phyloP scores from a whole-genome alignment of 2,797 vertebrate species.

The Catamblyrhynchus diadema region DNA sequence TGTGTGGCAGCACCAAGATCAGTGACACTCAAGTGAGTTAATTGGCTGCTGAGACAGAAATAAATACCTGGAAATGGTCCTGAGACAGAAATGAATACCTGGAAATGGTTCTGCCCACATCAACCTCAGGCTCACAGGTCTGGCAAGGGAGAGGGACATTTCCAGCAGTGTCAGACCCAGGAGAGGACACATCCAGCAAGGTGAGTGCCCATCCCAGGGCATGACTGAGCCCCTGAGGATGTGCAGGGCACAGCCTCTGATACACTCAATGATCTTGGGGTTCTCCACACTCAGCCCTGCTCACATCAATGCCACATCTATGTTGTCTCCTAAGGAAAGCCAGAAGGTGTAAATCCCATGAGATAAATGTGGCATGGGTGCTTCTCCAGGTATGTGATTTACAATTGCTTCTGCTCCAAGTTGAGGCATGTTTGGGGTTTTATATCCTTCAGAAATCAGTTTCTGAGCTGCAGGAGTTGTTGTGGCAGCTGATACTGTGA shows the following conservation, averaged over 20 bases:
- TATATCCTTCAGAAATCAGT: not conserved
- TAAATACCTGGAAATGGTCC: not conserved
- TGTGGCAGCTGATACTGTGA: not conserved
- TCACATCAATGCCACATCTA: not conserved
- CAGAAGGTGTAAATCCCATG: not conserved
- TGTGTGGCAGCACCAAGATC: accelerated
- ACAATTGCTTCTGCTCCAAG: not conserved
- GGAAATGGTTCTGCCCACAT: not conserved
- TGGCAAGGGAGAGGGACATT: not conserved
- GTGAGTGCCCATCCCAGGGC: not conserved
- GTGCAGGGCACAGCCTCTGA: not conserved
- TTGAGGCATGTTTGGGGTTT: not conserved
- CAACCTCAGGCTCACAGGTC: not conserved
- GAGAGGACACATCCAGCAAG: accelerated
- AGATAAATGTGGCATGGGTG: not conserved
- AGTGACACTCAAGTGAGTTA: not conserved
- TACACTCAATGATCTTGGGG: accelerated
- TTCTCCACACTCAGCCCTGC: not conserved
- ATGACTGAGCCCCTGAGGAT: not conserved
- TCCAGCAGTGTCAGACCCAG: not conserved
- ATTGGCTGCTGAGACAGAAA: not conserved
- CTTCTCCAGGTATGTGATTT: not conserved
- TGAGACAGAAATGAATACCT: not conserved
- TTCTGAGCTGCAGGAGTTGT: not conserved
- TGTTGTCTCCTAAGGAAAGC: not conserved